A percentile compares a stretch with the other conserved stretches of the same genome.
Evolutionary conservation across 2,888 invertebrate genomes (phyloP).

Genomic region (Uropetala carovei): DNA sequence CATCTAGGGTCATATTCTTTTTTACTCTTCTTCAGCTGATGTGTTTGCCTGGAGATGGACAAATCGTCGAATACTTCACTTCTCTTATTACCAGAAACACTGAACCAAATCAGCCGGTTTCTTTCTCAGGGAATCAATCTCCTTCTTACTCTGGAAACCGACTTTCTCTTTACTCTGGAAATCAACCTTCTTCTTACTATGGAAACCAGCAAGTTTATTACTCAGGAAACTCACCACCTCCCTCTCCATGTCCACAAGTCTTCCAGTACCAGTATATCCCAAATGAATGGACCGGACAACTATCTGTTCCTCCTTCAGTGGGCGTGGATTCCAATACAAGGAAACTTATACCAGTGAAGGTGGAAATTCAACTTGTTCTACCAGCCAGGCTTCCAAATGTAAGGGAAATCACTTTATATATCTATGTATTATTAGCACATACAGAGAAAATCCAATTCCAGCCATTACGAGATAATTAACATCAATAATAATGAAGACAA

Average conservation of each 20-base stretch:
- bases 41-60: no score
- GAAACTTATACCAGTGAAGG: not conserved
- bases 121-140: no score
- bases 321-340: not conserved
- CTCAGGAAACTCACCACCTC: not conserved
- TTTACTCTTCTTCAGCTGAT: no score
- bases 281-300: constrained; percentile 22
- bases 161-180: no score
- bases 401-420: not conserved
- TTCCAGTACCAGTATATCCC: constrained; percentile 28
- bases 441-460: not conserved
- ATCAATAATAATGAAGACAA: not conserved
- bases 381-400: constrained; percentile 1
- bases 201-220: not conserved
- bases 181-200: no score
- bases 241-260: constrained; percentile 36
- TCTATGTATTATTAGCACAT: not conserved
- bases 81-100: no score
- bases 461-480: not conserved
- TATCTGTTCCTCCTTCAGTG: not conserved
- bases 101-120: no score
- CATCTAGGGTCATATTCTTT: no score
- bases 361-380: not conserved
- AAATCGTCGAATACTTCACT: no score
- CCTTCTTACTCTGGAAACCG: no score